These are phyloP conservation scores for Augiades crinisus DNA, from an alignment of 2,888 invertebrate species.

Conservation along the genomic window DNA sequence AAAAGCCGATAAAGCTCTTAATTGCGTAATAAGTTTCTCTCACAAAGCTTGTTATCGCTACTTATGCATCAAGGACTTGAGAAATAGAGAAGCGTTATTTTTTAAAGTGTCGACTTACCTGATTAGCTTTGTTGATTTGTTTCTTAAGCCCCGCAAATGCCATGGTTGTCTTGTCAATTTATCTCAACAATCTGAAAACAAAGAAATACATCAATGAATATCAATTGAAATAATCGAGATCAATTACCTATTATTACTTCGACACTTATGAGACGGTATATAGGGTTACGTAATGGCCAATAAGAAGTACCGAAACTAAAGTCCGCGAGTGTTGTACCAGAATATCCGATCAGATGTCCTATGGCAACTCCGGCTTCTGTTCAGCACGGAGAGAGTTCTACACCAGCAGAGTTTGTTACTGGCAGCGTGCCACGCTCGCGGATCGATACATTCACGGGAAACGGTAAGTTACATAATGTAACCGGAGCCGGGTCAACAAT, in stretches of 20 bases:
- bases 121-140: slow-evolving; percentile 99
- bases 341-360: neutral
- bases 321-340: neutral
- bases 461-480: slow-evolving; percentile 65
- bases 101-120: slow-evolving; percentile 83
- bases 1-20: neutral
- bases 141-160: slow-evolving; percentile 99
- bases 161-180: slow-evolving; percentile 83
- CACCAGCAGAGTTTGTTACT: slow-evolving; percentile 60
- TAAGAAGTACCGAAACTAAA: too few species aligned
- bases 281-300: too few species aligned
- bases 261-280: too few species aligned
- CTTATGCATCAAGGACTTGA: neutral
- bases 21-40: neutral
- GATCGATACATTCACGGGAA: slow-evolving; percentile 62
- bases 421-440: slow-evolving; percentile 67
- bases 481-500: slow-evolving; percentile 51
- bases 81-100: neutral
- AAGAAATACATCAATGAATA: too few species aligned
- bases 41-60: neutral
- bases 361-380: neutral
- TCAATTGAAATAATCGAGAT: too few species aligned
- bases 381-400: slow-evolving; percentile 41
- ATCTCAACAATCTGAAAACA: slow-evolving; percentile 50
- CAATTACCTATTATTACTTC: too few species aligned